Evolutionary conservation across 2,113 vertebrate genomes (phyloP).

Genomic region (Castor canadensis): DNA sequence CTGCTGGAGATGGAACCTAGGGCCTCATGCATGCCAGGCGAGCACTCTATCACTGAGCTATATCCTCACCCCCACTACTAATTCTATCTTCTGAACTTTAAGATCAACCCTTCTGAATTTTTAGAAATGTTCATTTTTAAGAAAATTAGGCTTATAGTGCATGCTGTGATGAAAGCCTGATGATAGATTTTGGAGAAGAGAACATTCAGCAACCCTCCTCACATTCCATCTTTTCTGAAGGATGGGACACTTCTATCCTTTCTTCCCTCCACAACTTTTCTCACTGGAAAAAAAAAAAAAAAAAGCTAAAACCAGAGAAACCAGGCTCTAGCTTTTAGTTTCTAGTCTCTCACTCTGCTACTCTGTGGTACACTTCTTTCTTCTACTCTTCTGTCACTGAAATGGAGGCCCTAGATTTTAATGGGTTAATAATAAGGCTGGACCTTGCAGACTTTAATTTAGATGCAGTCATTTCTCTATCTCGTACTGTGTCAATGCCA

Average conservation of each 20-base stretch:
- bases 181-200: neutral
- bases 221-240: neutral
- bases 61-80: no score
- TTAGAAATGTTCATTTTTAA: neutral
- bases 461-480: slow-evolving; percentile 10
- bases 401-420: neutral
- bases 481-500: neutral
- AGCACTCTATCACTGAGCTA: no score
- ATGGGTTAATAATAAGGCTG: neutral
- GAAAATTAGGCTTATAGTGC: neutral
- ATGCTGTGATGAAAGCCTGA: neutral
- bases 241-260: neutral
- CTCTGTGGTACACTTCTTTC: neutral
- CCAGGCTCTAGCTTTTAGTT: neutral
- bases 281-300: no score
- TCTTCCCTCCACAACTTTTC: no score
- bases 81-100: no score
- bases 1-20: no score
- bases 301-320: neutral
- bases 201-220: neutral
- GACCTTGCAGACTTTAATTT: neutral
- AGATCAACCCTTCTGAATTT: neutral
- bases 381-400: neutral
- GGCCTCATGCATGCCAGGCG: no score
- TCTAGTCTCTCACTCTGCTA: neutral